Evolutionary conservation across 1,140 invertebrate species (phyloP), one percentile per base, ranked within the genome.

Genomic region (Panagrolaimus sp.): DNA sequence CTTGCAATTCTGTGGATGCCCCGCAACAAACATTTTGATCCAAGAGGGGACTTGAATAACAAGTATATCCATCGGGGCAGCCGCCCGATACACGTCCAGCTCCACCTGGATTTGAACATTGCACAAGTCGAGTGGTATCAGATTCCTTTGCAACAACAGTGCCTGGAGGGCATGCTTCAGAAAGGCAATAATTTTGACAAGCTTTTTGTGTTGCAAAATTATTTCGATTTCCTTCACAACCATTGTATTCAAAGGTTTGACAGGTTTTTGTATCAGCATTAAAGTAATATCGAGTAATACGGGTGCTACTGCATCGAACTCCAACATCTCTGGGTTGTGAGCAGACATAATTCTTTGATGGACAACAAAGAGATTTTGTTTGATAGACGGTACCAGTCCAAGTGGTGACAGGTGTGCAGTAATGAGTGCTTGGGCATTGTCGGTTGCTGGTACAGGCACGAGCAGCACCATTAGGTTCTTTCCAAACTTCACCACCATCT

Each of bases 1-100:
- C 81, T 65, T 81, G 79, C n/a, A 81, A 61, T 42, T 81, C 79
- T 9, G 77, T 76, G 27, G 74, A 78, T 2, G 79, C 79, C 23
- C 79, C 79, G 65, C 79, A 81, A 63, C 79, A 81, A 20, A 81
- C 79, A 67, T 81, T 81, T 66, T 81, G 79, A 63, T 81, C 79
- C 11, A 81, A 67, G 11, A 82, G 74, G 44, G 80, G 79, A 11
- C 70, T 73, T 11, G 67, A 73, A 61, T 78, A 81, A 57, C 79
- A 81, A 11, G 79, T 79, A 67, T 81, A 81, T 13, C 79, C 79
- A 16, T 81, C 79, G 11, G 79, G 75, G 65, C 79, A 81, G 16
- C 79, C 79, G 13, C 79, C 79, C 48, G 76, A 79, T 20, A 82
- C 77, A 45, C 79, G 72, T 38, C 79, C 79, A 57, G 67, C 63